Base-by-base conservation (phyloP, 2,888 invertebrate species). In the Dastarcus helophoroides region DNA sequence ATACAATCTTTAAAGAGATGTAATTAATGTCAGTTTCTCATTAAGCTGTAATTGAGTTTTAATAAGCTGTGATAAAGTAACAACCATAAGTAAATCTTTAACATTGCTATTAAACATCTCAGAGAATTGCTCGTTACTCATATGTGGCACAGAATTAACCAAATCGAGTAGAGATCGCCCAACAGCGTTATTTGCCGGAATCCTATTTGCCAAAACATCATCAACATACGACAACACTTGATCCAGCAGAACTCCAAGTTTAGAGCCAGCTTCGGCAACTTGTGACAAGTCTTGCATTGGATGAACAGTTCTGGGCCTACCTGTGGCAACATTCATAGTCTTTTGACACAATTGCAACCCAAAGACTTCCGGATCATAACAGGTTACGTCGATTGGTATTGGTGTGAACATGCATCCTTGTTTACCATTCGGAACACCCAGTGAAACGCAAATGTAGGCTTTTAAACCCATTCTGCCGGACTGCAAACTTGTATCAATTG, bases 341-440 rank as follows among this genome's bases (percentile, higher is more conserved):
- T 89, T 85, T 52, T 84, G 79, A 53, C 89, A 79, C 28, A 90
- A 64, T 55, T 88, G 83, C 30, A 83, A 57, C 0, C 77, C 82
- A 33, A 81, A 81, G 43, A 76, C 74, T 69, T 98, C 98, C 2
- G 97, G 91, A 54, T 91, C 89, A 56, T 94, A 94, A 50, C 81
- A 81, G 8, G 75, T 76, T 33, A 93, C 73, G 51, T 88, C 82
- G 5, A 94, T 88, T 43, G 84, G 81, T 19, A 95, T 81, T 14
- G 94, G 91, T 1, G 95, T 93, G 63, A 97, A 98, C 93, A 93
- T 89, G 57, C 84, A 84, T 39, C 95, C 93, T 53, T 79, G 78
- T 56, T 89, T 86, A 39, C 90, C 90, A 40, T 80, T 83, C 25
- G 95, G 97, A 24, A 97, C 91, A 23, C 97, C 97, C 37, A 95